Conservation (phyloP, 1,140 invertebrate genomes). For the honey bee (Apis mellifera) region DNA sequence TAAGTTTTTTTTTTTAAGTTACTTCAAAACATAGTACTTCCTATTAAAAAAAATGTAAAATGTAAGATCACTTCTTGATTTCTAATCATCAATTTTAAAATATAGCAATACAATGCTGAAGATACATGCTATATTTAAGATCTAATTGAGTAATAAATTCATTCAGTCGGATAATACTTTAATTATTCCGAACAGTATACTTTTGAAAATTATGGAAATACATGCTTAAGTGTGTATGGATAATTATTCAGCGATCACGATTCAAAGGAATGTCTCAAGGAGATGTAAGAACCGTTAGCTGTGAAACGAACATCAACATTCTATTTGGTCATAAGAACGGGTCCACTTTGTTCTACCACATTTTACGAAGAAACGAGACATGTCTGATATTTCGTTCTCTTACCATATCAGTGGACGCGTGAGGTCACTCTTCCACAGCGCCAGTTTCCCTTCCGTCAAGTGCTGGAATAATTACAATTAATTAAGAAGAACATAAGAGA, state of each 20-base stretch:
- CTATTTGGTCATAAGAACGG: slow-evolving; percentile 23
- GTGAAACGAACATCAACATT: background rate
- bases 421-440: slow-evolving; percentile 79
- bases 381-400: slow-evolving; percentile 52
- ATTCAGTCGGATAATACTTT: background rate
- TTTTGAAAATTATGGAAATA: background rate
- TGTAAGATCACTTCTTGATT: background rate
- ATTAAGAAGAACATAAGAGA: slow-evolving; percentile 67
- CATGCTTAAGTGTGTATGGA: background rate
- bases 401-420: slow-evolving; percentile 75
- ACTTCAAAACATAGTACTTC: no score
- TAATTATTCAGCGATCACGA: background rate
- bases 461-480: slow-evolving; percentile 78
- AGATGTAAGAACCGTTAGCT: slow-evolving; percentile 47
- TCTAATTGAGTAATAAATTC: background rate
- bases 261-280: slow-evolving; percentile 10
- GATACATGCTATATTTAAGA: background rate
- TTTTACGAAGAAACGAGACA: slow-evolving; percentile 36
- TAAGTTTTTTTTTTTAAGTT: no score
- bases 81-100: background rate
- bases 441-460: slow-evolving; percentile 79
- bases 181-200: background rate
- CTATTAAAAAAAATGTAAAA: background rate
- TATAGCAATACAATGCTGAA: background rate
- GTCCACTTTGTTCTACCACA: background rate